Evolutionary conservation across 2,797 vertebrate species (phyloP), one percentile per base, ranked within the genome.

Genomic region (Ptychadena robeensis): DNA sequence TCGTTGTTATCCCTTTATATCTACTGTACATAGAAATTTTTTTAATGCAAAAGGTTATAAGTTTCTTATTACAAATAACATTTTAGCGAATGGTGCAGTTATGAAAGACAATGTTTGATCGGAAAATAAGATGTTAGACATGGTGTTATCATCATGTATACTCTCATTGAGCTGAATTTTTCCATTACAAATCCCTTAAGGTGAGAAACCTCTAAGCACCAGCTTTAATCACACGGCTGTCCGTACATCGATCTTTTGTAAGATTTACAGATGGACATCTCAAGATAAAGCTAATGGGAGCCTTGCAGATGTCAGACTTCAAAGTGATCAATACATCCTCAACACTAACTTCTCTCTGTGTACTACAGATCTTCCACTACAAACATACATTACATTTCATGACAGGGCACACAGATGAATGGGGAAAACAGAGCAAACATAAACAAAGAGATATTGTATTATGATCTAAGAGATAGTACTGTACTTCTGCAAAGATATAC

Each of bases 241-340:
- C 81, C 22, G 37, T 38, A 35, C 67, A 83, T 83, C 59, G 81
- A 83, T 83, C 74, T 59, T 30, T 48, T 57, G 74, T 38, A 73
- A 78, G 67, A 83, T 66, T 83, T 83, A 72, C 57, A 78, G 81
- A 83, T 78, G 81, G 67, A 83, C 67, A 83, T 64, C 67, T 66
- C 38, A 77, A 78, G 74, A 83, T 83, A 83, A 83, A 78, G 59
- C 74, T 78, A 78, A 73, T 78, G 74, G 67, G 67, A 83, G 59
- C 38, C 27, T 73, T 77, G 61, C 28, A 71, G 68, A 67, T 82
- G 73, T 82, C 81, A 72, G 57, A 38, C 57, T 72, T 72, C 81
- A 65, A 65, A 37, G 31, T n/a, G 57, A 83, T 83, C 81, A 78
- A 78, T 83, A 77, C 22, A 68, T 37, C 37, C 57, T 82, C 28